Evolutionary conservation across 92 coral and sea anemone genomes (phyloP).

Genomic region (Epizoanthus fatuus): DNA sequence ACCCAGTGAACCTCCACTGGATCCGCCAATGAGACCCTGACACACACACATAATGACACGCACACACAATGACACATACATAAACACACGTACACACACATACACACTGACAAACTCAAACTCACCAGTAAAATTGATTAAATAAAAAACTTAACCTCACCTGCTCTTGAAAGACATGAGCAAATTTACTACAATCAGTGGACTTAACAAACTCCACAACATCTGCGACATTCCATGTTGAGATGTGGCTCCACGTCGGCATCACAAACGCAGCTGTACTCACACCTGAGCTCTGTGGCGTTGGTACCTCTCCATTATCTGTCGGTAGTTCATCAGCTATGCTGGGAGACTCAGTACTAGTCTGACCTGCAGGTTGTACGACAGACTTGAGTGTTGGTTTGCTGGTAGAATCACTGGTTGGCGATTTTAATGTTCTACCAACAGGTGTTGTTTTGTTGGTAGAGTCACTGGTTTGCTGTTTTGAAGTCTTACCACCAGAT

Average conservation of each 20-base stretch:
- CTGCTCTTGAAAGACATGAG: slow-evolving; percentile 80
- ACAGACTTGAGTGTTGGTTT: no score
- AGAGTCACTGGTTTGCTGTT: no score
- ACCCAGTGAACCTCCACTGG: no score
- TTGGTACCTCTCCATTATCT: background rate
- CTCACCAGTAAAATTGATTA: no score
- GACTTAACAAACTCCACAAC: slow-evolving; percentile 72
- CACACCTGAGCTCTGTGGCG: slow-evolving; percentile 33
- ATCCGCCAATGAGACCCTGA: no score
- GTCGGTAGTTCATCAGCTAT: background rate
- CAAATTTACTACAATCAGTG: slow-evolving; percentile 79
- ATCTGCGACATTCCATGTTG: slow-evolving; percentile 76
- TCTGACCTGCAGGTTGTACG: background rate
- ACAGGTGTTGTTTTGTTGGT: no score
- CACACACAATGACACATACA: no score
- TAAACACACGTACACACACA: no score
- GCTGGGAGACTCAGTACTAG: slow-evolving; percentile 10
- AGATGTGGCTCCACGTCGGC: slow-evolving; percentile 61
- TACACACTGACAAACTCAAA: no score
- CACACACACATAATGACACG: no score
- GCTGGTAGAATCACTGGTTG: background rate
- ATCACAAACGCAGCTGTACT: slow-evolving; percentile 40
- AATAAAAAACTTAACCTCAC: slow-evolving; percentile 37
- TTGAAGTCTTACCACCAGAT: no score
- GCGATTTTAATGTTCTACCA: background rate